phyloP scores from a whole-genome alignment of 2,888 invertebrate species.

The Epirrhoe alternata region DNA sequence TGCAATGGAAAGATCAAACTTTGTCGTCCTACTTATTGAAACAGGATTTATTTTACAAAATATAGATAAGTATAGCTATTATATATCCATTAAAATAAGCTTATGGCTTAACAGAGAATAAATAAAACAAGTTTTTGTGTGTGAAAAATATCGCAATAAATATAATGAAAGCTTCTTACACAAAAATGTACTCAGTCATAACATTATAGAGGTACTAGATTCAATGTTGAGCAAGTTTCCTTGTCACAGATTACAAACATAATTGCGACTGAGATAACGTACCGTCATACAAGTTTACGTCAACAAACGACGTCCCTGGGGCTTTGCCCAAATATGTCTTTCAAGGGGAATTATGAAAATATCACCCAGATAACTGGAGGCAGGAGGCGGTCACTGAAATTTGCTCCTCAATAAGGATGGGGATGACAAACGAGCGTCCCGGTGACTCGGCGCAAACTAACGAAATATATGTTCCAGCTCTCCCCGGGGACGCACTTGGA shows the following conservation, averaged over 20 bases:
- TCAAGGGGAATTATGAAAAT: slow-evolving; percentile 68
- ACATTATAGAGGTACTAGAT: not conserved
- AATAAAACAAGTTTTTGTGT: no score
- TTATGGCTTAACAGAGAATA: no score
- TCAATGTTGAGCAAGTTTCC: slow-evolving; percentile 8
- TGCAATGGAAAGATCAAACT: no score
- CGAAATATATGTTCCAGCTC: slow-evolving; percentile 58
- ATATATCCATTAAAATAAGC: no score
- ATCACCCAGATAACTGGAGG: slow-evolving; percentile 63
- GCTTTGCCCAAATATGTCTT: slow-evolving; percentile 51
- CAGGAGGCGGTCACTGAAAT: slow-evolving; percentile 64
- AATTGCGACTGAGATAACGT: slow-evolving; percentile 35
- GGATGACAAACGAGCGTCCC: slow-evolving; percentile 70
- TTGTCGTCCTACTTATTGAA: no score
- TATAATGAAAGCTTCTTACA: not conserved
- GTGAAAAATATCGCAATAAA: not conserved
- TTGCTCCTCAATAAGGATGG: slow-evolving; percentile 66
- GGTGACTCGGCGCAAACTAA: slow-evolving; percentile 69
- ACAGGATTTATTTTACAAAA: no score
- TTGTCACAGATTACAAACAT: slow-evolving; percentile 23
- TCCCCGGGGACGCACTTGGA: slow-evolving; percentile 51
- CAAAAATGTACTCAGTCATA: not conserved
- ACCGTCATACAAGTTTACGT: slow-evolving; percentile 40
- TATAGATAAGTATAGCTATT: no score
- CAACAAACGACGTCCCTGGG: slow-evolving; percentile 42